Base-by-base conservation (phyloP, 2,888 invertebrate species). In the Cyclophora punctaria region DNA sequence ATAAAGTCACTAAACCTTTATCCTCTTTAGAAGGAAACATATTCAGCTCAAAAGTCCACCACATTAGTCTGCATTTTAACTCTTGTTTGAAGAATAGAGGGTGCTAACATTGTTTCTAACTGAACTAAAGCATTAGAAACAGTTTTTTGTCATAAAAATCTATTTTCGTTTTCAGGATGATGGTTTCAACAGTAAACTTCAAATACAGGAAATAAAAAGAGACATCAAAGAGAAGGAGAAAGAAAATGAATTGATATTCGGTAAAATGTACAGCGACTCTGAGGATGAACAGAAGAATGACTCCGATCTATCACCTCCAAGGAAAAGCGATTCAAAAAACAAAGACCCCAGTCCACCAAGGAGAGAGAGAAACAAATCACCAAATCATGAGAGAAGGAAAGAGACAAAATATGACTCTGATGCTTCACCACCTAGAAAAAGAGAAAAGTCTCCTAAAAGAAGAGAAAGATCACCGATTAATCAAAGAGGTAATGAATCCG, bases 201-300 rank as follows among this genome's bases (percentile, higher is more conserved):
- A 83, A 71, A 72, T 89, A 35, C 73, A 86, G 72, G 87, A 89
- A 77, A 80, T 88, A 45, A 80, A 79, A 54, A 78, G 66, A 48
- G 73, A 80, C 45, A 62, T 76, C 0, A 83, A 83, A 66, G 78
- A 83, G 52, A 55, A 65, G 3, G 78, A 82, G 56, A 84, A 88
- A 66, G 86, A 87, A 45, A 87, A 85, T 68, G 83, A 83, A 67
- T 45, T 85, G 3, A 69, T 84, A 7, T 88, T 86, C 55, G 87
- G 87, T 0, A 87, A 88, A 78, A 87, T 88, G 87, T 88, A 83
- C 66, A 88, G 87, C 56, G 87, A 88, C 49, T 83, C 86, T 0
- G 87, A 88, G 62, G 86, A 87, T 60, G 87, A 88, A 5, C 53
- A 56, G 34, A 73, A 78, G 41, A 69, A 78, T 50, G 76, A 78